Base-by-base conservation (phyloP, 2,113 vertebrate species). In the Istiophorus platypterus region DNA sequence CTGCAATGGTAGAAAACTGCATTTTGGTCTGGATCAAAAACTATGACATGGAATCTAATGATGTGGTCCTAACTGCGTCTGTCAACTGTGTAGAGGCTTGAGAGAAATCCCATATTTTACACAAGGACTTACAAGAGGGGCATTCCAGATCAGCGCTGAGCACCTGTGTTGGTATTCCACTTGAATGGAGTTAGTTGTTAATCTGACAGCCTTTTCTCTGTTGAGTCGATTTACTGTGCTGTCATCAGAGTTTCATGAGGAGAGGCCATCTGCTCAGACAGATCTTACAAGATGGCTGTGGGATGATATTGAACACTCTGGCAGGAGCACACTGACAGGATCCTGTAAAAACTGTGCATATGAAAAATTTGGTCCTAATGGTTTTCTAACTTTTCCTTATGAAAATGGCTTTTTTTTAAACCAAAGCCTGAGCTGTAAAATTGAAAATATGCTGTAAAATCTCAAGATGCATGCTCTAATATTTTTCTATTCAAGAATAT, bases 221-320 rank as follows among this genome's bases (percentile, higher is more conserved):
- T 89, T 86, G 73, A 89, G 70, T 91, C 84, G 87, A 89, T 91
- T 88, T 89, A 86, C 85, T 88, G 69, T 80, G 76, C 72, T 87
- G 57, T 85, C 89, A 82, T 82, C 83, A 69, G 79, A 68, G 87
- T 63, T 86, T 89, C 91, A 84, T 91, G 86, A 85, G 80, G 91
- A 81, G 92, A 81, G 45, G 72, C 91, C 92, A 91, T 92, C 90
- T 93, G 92, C 85, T 91, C 76, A 70, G 22, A 82, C 77, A 82
- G 88, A 89, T 74, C 78, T 81, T 82, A 85, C 80, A 92, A 79
- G 88, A 87, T 82, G 81, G 72, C 73, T 59, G 83, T 58, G 74
- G 83, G 79, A 80, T 80, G 70, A 85, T 64, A 76, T 49, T 3
- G 7, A 87, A 66, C 22, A 59, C 68, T 80, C 51, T 29, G n/a